These are phyloP conservation scores for Magallana angulata DNA, from an alignment of 1,140 invertebrate genomes.

Conservation along the genomic window DNA sequence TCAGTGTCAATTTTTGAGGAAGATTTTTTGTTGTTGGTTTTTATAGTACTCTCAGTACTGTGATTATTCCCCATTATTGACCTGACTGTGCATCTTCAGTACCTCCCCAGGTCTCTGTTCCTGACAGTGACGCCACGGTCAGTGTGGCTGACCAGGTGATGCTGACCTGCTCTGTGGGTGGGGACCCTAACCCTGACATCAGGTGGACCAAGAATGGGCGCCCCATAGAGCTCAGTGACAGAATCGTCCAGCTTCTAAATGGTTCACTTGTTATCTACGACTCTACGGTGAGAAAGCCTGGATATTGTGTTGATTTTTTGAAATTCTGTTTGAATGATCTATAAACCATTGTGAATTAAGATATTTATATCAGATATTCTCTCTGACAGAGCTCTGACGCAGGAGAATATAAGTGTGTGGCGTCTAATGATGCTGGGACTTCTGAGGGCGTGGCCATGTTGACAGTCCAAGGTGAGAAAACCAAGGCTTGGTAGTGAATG, in stretches of 20 bases:
- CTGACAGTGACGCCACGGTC: constrained; percentile 72
- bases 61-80: no score
- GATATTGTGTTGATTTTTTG: no score
- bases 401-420: constrained; percentile 79
- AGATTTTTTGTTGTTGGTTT: background rate
- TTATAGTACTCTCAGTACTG: no score
- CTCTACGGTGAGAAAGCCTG: constrained; percentile 68
- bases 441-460: constrained; percentile 70
- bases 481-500: background rate
- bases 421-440: constrained; percentile 78
- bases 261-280: constrained; percentile 78
- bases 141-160: constrained; percentile 74
- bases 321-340: background rate
- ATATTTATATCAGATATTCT: no score
- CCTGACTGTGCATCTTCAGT: constrained; percentile 65
- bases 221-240: constrained; percentile 66
- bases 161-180: constrained; percentile 77
- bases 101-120: constrained; percentile 76
- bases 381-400: constrained; percentile 76
- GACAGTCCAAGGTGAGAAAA: constrained; percentile 47
- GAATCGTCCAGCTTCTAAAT: constrained; percentile 75
- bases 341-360: no score
- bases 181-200: constrained; percentile 77
- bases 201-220: constrained; percentile 79
- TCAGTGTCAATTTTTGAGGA: background rate